These are phyloP conservation scores for Thalassarche chlororhynchos DNA, from an alignment of 2,113 vertebrate species.

Conservation along the genomic window DNA sequence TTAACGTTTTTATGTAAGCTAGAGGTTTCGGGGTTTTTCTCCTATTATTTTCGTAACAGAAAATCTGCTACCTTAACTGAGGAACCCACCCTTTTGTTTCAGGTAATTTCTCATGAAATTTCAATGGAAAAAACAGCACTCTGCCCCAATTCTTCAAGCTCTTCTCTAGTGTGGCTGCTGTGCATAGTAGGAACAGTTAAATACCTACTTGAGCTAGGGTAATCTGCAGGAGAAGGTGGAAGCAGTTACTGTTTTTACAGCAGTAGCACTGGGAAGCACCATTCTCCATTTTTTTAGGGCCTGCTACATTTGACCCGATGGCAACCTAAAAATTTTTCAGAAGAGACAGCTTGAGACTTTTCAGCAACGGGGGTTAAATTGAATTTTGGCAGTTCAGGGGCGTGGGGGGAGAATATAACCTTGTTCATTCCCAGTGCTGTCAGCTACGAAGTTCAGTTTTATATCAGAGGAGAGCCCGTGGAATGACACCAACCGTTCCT, in stretches of 20 bases:
- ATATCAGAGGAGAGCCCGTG: not conserved
- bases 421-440: not conserved
- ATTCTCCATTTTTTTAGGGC: not conserved
- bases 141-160: not conserved
- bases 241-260: not conserved
- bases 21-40: fast-evolving
- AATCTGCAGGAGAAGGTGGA: not conserved
- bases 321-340: not conserved
- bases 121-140: not conserved
- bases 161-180: not conserved
- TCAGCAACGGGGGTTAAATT: not conserved
- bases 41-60: not conserved
- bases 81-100: not conserved
- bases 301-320: fast-evolving
- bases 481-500: not conserved
- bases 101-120: not conserved
- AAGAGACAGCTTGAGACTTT: not conserved
- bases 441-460: not conserved
- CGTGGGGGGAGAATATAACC: too few species aligned
- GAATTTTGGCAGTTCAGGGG: not conserved
- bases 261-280: not conserved
- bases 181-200: not conserved
- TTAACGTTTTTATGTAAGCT: not conserved
- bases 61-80: not conserved
- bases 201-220: fast-evolving